Evolutionary conservation across 2,797 vertebrate genomes (phyloP), one percentile per base, ranked within the genome.

Genomic region (Setipinna tenuifilis): DNA sequence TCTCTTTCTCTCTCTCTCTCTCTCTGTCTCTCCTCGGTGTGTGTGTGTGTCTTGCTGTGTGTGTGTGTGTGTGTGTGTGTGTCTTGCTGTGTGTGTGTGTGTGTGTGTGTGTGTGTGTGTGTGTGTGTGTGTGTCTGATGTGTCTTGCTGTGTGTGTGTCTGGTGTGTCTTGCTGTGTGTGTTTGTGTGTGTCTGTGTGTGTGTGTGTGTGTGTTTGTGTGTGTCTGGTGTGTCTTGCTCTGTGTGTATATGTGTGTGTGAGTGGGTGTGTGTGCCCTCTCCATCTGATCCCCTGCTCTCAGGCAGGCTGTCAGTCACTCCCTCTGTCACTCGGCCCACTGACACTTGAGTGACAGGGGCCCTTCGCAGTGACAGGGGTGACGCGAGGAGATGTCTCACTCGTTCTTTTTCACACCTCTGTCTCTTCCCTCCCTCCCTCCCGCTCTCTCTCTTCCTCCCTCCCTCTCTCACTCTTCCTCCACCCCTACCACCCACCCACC

Each of bases 331-430:
- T 41, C 68, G 28, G 68, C 28, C 68, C 68, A 35, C 28, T 75
- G 68, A 75, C 68, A 75, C 16, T 41, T 75, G 68, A 75, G 28
- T 75, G 68, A 75, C 68, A 75, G 31, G 68, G 68, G 68, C 68
- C 28, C 68, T 75, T 75, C 68, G 68, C 68, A 75, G 68, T 75
- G 68, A 71, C 68, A 75, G 68, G 31, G 68, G 68, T 75, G 68
- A 75, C 31, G 68, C 31, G 2, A 35, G 68, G 68, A 75, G 68
- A 75, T 41, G 68, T 75, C 68, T 68, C 82, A 23, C 31, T n/a
- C 57, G 17, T 61, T 59, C 31, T 35, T 61, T 62, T 61, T 31
- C 57, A 54, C 82, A 59, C 54, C 57, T n/a, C 82, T 54, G 9
- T 23, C 41, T 48, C 41, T 17, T 11, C 28, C 35, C 54, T 25